Conservation (phyloP, 2,888 invertebrate species). For the Himalopsyche kuldschensis region DNA sequence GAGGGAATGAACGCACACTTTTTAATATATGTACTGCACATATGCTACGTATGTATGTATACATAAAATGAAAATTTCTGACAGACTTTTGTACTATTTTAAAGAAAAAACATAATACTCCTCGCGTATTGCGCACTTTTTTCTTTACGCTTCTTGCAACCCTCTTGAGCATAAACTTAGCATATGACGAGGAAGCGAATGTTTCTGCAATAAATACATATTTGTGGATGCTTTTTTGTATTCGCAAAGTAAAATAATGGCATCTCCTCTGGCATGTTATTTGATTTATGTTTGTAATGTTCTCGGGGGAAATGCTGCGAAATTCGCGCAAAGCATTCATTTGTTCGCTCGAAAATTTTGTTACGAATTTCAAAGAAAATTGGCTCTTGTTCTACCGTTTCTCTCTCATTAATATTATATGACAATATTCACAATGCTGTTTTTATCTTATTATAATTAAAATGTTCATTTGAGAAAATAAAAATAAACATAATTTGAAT, state of each 20-base stretch:
- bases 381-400: neutral
- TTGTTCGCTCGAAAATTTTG: slow-evolving; percentile 7
- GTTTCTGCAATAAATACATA: slow-evolving; percentile 32
- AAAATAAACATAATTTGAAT: too few species aligned
- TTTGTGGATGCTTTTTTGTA: slow-evolving; percentile 20
- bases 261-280: slow-evolving; percentile 31
- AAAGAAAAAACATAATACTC: neutral
- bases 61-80: too few species aligned
- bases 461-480: too few species aligned
- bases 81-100: too few species aligned
- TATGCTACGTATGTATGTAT: too few species aligned
- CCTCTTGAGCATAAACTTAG: neutral
- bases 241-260: slow-evolving; percentile 28
- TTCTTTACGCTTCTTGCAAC: neutral
- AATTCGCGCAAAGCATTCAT: slow-evolving; percentile 22
- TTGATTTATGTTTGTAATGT: slow-evolving; percentile 34
- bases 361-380: slow-evolving; percentile 11
- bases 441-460: neutral
- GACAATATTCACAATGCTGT: neutral
- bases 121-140: neutral
- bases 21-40: too few species aligned
- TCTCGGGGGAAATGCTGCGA: slow-evolving; percentile 29
- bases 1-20: too few species aligned
- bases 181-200: slow-evolving; percentile 14
- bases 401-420: neutral